Base-by-base conservation (phyloP, 2,888 invertebrate genomes). In the Exephanes ischioxanthus region DNA sequence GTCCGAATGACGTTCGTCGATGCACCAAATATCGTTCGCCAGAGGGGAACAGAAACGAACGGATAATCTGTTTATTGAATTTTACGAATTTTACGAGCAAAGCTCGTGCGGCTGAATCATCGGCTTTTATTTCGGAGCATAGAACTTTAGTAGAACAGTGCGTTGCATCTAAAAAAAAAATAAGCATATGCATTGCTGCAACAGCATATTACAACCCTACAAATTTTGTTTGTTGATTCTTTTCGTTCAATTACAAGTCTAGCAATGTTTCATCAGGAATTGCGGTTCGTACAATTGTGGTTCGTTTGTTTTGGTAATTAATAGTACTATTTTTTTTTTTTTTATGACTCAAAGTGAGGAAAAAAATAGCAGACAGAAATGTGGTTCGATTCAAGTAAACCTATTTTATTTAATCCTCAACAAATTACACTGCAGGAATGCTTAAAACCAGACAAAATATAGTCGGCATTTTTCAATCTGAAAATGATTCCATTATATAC, bases 61-160 rank as follows among this genome's bases (percentile, higher is more conserved):
- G 67, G 45, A n/a, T 66, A 79, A 79, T 55, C 33, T 61, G 33
- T 66, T 30, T 63, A 66, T 71, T 53, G 70, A 73, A 76, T 81
- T 81, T 30, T 30, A 11, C 45, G 66, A 70, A 81, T 68, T 66
- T 71, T 7, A 16, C 26, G 7, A 66, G 68, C 51, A 41, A 45
- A 63, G 7, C 58, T 51, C 53, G 41, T 37, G 14, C 41, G 19
- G 26, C 14, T 48, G 75, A 77, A 80, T 68, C 45, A 61, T 68
- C 5, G 9, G 5, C 33, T 41, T 73, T 67, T 19, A 70, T 61
- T 71, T 51, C 45, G 16, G 14, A 70, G 45, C 45, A 7, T 6
- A 45, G 9, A 16, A 61, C n/a, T 73, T 45, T 26, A 6, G 2
- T 26, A n/a, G 11, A 26, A 41, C 30, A 26, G 3, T 22, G 16